phyloP scores from a whole-genome alignment of 2,888 invertebrate genomes.

The Cremastinae sp. region DNA sequence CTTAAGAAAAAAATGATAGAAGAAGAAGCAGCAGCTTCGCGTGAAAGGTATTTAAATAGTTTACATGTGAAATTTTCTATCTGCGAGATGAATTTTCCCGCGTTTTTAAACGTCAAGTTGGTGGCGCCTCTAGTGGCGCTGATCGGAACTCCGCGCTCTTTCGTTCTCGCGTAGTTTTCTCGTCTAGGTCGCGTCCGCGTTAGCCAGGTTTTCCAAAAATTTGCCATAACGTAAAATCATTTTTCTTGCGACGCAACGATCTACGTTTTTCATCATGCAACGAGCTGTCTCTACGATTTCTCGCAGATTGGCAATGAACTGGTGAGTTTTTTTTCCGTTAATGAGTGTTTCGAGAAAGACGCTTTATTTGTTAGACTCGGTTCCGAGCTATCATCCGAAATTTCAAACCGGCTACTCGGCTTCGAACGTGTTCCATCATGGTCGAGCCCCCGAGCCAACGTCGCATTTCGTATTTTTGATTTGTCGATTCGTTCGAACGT shows the following conservation, averaged over 20 bases:
- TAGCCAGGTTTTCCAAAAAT: slow-evolving; percentile 31
- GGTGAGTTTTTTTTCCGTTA: slow-evolving; percentile 65
- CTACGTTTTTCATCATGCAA: slow-evolving; percentile 70
- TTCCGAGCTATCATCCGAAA: not conserved
- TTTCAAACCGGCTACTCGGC: slow-evolving; percentile 43
- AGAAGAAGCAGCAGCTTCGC: slow-evolving; percentile 62
- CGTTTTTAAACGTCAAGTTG: not conserved
- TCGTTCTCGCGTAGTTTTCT: not conserved
- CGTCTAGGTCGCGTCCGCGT: slow-evolving; percentile 1
- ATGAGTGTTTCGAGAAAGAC: not conserved
- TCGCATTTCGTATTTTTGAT: not conserved
- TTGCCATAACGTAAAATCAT: slow-evolving; percentile 50
- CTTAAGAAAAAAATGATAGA: slow-evolving; percentile 70
- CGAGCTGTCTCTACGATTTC: slow-evolving; percentile 68
- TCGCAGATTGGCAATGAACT: slow-evolving; percentile 74
- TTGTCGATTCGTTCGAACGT: not conserved
- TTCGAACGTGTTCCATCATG: not conserved
- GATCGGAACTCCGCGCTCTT: not conserved
- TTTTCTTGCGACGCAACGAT: slow-evolving; percentile 31
- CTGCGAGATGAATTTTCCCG: slow-evolving; percentile 30
- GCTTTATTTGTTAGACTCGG: not conserved
- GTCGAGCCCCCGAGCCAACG: not conserved
- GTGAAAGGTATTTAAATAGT: not conserved
- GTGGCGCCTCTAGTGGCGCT: slow-evolving; percentile 9
- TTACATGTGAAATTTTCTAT: not conserved